phyloP scores from a whole-genome alignment of 2,797 vertebrate species.

The Neosilurus mollespiculum region DNA sequence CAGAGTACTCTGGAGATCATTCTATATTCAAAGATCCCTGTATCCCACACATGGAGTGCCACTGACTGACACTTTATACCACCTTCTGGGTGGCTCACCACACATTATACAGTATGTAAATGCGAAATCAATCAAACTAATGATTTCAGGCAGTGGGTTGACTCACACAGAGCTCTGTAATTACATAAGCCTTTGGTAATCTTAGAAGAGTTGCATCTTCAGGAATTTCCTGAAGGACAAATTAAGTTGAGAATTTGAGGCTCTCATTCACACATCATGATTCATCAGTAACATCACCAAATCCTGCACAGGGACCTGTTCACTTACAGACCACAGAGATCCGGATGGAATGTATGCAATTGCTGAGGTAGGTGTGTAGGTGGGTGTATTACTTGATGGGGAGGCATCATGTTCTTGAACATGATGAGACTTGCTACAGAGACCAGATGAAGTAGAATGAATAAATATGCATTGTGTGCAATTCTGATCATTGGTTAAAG shows the following conservation, averaged over 20 bases:
- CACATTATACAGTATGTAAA: not conserved
- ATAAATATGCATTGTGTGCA: not conserved
- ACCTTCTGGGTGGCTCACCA: conserved; percentile 5
- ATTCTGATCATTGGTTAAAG: not conserved
- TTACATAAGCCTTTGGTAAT: not conserved
- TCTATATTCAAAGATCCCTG: not conserved
- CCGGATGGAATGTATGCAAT: not conserved
- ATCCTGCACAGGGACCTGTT: not conserved
- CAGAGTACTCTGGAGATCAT: not conserved
- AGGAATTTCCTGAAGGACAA: not conserved
- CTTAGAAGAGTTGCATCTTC: not conserved
- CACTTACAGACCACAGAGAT: not conserved
- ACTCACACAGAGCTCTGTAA: not conserved
- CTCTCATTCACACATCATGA: no score
- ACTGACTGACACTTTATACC: not conserved
- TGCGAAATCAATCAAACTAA: not conserved
- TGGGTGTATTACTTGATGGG: not conserved
- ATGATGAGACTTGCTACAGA: not conserved
- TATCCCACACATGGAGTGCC: not conserved
- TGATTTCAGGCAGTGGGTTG: conserved; percentile 10
- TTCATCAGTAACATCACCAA: not conserved
- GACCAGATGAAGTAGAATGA: not conserved
- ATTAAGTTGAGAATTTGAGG: not conserved
- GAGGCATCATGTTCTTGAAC: not conserved
- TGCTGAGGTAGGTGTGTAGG: not conserved